A percentile compares a stretch with the other conserved stretches of the same genome.
phyloP scores from a whole-genome alignment of 2,888 invertebrate species.

The Cataglyphis livida region DNA sequence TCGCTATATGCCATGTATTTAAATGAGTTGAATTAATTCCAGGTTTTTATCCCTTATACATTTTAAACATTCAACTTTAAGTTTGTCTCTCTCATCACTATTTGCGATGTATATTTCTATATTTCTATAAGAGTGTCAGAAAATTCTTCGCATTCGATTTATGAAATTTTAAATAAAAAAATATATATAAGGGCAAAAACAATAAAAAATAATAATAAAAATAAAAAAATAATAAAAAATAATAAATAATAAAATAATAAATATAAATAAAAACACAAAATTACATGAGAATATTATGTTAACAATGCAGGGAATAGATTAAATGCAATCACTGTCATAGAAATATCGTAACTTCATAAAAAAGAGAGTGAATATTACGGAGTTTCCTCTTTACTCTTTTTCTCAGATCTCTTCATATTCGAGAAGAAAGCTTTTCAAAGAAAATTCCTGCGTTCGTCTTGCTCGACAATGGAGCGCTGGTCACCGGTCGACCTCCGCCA shows the following conservation, averaged over 20 bases:
- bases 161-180: background rate
- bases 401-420: slow-evolving; percentile 6
- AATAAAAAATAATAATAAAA: background rate
- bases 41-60: background rate
- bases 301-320: background rate
- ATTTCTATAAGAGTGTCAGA: background rate
- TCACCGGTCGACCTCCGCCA: slow-evolving; percentile 24
- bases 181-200: background rate
- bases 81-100: background rate
- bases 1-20: background rate
- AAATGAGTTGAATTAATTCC: background rate
- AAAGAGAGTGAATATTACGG: slow-evolving; percentile 1
- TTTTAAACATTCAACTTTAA: background rate
- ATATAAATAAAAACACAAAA: background rate
- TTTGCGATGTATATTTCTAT: background rate
- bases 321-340: background rate
- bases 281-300: background rate
- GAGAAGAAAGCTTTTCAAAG: slow-evolving; percentile 54
- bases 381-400: background rate
- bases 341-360: background rate
- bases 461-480: slow-evolving; percentile 39
- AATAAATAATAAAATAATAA: background rate
- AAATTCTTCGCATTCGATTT: background rate
- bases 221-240: background rate
- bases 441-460: slow-evolving; percentile 48